These are phyloP conservation scores for Anneissia japonica DNA, from an alignment of 35 echinoderm and acorn worm genomes.

Conservation along the genomic window DNA sequence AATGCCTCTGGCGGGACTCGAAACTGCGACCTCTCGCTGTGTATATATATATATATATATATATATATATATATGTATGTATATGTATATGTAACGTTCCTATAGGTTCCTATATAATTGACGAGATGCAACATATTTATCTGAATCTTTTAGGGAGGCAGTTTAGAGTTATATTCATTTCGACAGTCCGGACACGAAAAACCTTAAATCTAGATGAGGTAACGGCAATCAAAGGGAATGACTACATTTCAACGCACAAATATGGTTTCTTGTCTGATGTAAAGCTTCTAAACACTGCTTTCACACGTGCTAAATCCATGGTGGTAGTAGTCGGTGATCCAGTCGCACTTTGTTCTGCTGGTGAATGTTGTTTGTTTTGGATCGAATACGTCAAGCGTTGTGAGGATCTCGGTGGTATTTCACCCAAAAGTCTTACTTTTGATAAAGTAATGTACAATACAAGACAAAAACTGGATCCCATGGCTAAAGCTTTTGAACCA, in stretches of 20 bases:
- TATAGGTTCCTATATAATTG: too few relatives aligned
- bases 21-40: too few relatives aligned
- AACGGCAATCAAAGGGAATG: too few relatives aligned
- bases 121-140: too few relatives aligned
- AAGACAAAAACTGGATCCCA: slow-evolving; percentile 56
- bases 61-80: too few relatives aligned
- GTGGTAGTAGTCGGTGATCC: slow-evolving; percentile 74
- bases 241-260: slow-evolving; percentile 9
- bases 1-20: too few relatives aligned
- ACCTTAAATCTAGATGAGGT: slow-evolving; percentile 50
- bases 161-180: slow-evolving; percentile 74
- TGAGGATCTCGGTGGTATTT: slow-evolving; percentile 54
- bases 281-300: slow-evolving; percentile 74
- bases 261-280: slow-evolving; percentile 78
- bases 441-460: slow-evolving; percentile 51
- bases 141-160: slow-evolving; percentile 68
- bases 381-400: slow-evolving; percentile 63
- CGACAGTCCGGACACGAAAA: slow-evolving; percentile 57
- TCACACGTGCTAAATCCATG: slow-evolving; percentile 74
- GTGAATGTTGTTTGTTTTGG: slow-evolving; percentile 70
- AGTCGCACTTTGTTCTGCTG: slow-evolving; percentile 66
- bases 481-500: slow-evolving; percentile 33
- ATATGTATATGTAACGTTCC: too few relatives aligned
- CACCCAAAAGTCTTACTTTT: slow-evolving; percentile 30
- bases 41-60: too few relatives aligned